phyloP scores from a whole-genome alignment of 2,797 vertebrate species.

The Apogon hyalosoma region DNA sequence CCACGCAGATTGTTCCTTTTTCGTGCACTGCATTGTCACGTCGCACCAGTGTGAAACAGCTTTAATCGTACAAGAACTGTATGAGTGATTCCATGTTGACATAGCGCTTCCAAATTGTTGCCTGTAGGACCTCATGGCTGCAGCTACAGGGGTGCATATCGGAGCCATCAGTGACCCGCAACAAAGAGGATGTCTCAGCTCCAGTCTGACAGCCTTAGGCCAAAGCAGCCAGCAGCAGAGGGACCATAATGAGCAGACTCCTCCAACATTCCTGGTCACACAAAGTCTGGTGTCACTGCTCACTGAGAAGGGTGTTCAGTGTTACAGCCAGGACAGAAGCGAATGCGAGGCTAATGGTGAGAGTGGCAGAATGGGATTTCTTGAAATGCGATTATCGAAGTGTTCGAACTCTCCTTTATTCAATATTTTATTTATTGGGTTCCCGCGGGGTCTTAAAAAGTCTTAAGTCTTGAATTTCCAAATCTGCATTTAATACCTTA shows the following conservation, averaged over 20 bases:
- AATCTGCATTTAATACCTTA: too few relatives aligned
- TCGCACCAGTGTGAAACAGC: too few relatives aligned
- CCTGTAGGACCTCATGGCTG: slow-evolving; percentile 84
- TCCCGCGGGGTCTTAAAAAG: too few relatives aligned
- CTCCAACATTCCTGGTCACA: slow-evolving; percentile 85
- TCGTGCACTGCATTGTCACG: too few relatives aligned
- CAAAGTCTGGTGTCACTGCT: slow-evolving; percentile 87
- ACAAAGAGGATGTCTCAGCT: slow-evolving; percentile 71
- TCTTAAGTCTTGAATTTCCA: too few relatives aligned
- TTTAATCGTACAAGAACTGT: too few relatives aligned
- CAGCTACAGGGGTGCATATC: slow-evolving; percentile 83
- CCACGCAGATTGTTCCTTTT: too few relatives aligned
- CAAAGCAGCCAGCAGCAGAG: slow-evolving; percentile 57
- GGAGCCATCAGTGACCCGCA: slow-evolving; percentile 78
- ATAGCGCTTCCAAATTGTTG: neutral
- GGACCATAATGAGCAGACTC: slow-evolving; percentile 71
- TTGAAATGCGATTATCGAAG: too few relatives aligned
- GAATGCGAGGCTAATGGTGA: slow-evolving; percentile 82
- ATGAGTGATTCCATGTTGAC: too few relatives aligned
- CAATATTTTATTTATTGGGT: too few relatives aligned
- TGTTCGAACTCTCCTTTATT: too few relatives aligned
- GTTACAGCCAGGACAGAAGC: slow-evolving; percentile 68
- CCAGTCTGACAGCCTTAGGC: slow-evolving; percentile 57
- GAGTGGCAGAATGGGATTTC: neutral
- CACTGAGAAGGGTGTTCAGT: slow-evolving; percentile 82